Evolutionary conservation across 92 coral and sea anemone species (phyloP).

Genomic region (Parazoanthus swiftii): DNA sequence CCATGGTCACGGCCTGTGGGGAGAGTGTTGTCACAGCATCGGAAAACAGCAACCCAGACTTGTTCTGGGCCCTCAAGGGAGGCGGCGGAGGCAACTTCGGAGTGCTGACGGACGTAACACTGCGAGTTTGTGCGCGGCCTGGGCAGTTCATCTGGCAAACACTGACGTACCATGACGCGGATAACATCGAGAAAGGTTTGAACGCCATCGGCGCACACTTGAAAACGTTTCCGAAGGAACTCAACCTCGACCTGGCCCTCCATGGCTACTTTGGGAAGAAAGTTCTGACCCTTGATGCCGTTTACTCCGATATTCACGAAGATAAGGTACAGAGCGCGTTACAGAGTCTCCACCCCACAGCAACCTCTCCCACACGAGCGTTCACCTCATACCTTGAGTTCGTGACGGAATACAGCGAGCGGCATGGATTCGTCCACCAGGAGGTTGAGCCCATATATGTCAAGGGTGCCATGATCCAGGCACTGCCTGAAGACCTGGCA

Average conservation of each 20-base stretch:
- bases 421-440: slow-evolving; percentile 85
- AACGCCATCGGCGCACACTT: slow-evolving; percentile 53
- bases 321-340: slow-evolving; percentile 59
- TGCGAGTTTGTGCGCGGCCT: slow-evolving; percentile 63
- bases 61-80: slow-evolving; percentile 85
- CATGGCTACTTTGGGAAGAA: slow-evolving; percentile 80
- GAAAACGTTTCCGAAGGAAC: slow-evolving; percentile 64
- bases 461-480: slow-evolving; percentile 72
- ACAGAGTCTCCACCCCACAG: slow-evolving; percentile 69
- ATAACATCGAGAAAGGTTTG: slow-evolving; percentile 55
- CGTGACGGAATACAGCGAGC: slow-evolving; percentile 77
- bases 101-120: slow-evolving; percentile 65
- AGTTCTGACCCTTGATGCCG: slow-evolving; percentile 74
- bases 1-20: slow-evolving; percentile 80
- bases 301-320: slow-evolving; percentile 74
- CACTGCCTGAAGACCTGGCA: slow-evolving; percentile 41
- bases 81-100: slow-evolving; percentile 86
- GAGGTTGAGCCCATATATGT: slow-evolving; percentile 86
- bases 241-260: slow-evolving; percentile 75
- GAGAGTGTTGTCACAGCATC: slow-evolving; percentile 57
- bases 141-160: slow-evolving; percentile 71
- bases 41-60: slow-evolving; percentile 53
- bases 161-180: slow-evolving; percentile 50
- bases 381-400: slow-evolving; percentile 69
- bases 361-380: slow-evolving; percentile 33